Conservation (phyloP, 2,888 invertebrate species). For the Drosophila mercatorum region DNA sequence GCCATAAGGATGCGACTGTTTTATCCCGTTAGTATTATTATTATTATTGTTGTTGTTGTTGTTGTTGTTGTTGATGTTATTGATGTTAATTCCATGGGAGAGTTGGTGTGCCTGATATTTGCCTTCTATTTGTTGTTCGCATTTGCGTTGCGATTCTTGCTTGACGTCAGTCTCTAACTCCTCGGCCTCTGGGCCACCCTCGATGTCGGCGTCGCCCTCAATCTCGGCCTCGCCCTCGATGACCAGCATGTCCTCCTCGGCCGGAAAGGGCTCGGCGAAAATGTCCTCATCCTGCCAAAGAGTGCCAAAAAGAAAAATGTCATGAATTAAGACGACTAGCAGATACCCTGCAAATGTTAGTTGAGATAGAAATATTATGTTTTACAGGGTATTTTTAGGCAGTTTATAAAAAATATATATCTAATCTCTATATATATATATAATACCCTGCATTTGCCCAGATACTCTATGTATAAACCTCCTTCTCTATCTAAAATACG, state of each 20-base stretch:
- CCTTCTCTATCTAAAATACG: too few relatives aligned
- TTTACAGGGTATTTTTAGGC: not conserved
- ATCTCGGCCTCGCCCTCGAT: constrained; percentile 29
- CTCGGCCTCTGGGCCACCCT: constrained; percentile 1
- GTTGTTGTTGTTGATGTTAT: too few relatives aligned
- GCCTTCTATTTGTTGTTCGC: constrained; percentile 19
- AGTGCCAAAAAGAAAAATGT: not conserved
- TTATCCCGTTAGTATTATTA: too few relatives aligned
- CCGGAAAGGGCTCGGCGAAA: constrained; percentile 44
- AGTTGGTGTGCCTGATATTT: too few relatives aligned
- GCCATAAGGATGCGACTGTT: too few relatives aligned
- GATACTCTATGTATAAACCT: not conserved
- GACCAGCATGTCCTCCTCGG: constrained; percentile 46
- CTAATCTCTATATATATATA: not conserved
- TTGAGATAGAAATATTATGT: too few relatives aligned
- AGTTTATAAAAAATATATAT: not conserved
- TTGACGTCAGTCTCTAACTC: constrained; percentile 31
- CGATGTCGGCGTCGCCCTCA: constrained; percentile 1
- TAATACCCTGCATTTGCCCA: not conserved
- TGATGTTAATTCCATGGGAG: too few relatives aligned
- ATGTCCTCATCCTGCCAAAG: constrained; percentile 57
- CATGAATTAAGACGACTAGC: not conserved
- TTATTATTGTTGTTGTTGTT: too few relatives aligned
- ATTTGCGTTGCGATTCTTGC: constrained; percentile 4
- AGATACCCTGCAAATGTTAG: not conserved